Evolutionary conservation across 1,140 invertebrate genomes (phyloP).

Genomic region (Ceratina australensis): DNA sequence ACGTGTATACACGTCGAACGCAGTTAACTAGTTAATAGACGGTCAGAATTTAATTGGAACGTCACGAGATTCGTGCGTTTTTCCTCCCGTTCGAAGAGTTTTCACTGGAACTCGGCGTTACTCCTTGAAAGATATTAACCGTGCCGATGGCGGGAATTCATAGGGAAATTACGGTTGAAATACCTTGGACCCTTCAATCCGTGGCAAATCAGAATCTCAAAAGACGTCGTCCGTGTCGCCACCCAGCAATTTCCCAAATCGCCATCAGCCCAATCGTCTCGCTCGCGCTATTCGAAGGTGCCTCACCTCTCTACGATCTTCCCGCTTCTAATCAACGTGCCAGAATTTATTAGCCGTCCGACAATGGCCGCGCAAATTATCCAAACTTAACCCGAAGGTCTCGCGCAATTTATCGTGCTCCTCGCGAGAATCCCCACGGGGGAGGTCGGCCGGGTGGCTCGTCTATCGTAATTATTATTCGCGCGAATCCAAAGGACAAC

Average conservation of each 20-base stretch:
- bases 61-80: too few relatives aligned
- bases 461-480: constrained; percentile 31
- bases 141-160: too few relatives aligned
- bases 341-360: constrained; percentile 34
- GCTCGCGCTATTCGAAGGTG: too few relatives aligned
- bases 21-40: too few relatives aligned
- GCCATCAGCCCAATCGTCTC: background rate
- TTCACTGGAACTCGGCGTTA: too few relatives aligned
- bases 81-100: too few relatives aligned
- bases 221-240: background rate
- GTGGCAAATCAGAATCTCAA: background rate
- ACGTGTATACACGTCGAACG: too few relatives aligned
- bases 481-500: background rate
- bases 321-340: constrained; percentile 21
- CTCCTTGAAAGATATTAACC: too few relatives aligned
- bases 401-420: constrained; percentile 33
- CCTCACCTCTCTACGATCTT: background rate
- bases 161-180: background rate
- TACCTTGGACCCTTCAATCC: background rate
- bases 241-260: constrained; percentile 6
- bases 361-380: constrained; percentile 34
- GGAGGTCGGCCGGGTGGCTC: background rate
- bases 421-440: background rate
- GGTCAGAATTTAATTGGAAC: too few relatives aligned
- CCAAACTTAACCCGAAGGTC: background rate